These are phyloP conservation scores for Chesias legatella DNA, from an alignment of 2,888 invertebrate species.

Conservation along the genomic window DNA sequence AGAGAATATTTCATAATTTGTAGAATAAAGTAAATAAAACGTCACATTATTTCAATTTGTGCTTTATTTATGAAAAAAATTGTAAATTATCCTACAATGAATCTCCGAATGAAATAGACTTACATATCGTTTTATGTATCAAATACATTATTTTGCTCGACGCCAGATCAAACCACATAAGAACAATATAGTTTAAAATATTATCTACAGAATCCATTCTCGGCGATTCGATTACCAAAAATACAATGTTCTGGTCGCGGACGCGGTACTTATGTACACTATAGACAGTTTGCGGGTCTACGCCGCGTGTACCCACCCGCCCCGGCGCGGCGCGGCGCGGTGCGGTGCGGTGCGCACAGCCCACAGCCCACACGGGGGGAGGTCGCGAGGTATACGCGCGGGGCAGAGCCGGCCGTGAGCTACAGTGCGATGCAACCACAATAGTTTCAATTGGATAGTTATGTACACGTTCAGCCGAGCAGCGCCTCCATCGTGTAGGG, in stretches of 20 bases:
- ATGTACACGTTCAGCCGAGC: conserved; percentile 77
- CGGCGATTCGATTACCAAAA: conserved; percentile 78
- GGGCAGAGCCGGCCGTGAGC: too few species aligned
- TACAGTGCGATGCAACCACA: too few species aligned
- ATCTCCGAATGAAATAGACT: conserved; percentile 82
- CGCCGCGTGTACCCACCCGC: too few species aligned
- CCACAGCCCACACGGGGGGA: too few species aligned
- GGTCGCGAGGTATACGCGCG: too few species aligned
- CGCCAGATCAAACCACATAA: conserved; percentile 79
- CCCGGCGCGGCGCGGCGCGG: too few species aligned
- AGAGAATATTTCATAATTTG: too few species aligned
- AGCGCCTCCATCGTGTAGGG: conserved; percentile 84
- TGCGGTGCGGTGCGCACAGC: too few species aligned
- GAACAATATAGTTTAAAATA: conserved; percentile 79
- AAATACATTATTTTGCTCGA: conserved; percentile 78
- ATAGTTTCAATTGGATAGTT: conserved; percentile 16
- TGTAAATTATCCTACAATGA: conserved; percentile 84
- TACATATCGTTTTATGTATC: conserved; percentile 81
- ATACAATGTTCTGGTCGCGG: conserved; percentile 66
- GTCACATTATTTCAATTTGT: conserved; percentile 76
- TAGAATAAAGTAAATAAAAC: conserved; percentile 50
- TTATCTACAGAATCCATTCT: conserved; percentile 79
- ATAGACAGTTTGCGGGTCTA: too few species aligned
- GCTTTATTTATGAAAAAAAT: conserved; percentile 85
- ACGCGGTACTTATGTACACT: conserved; percentile 14